phyloP scores from a whole-genome alignment of 2,113 vertebrate genomes.

The Amphilophus citrinellus region DNA sequence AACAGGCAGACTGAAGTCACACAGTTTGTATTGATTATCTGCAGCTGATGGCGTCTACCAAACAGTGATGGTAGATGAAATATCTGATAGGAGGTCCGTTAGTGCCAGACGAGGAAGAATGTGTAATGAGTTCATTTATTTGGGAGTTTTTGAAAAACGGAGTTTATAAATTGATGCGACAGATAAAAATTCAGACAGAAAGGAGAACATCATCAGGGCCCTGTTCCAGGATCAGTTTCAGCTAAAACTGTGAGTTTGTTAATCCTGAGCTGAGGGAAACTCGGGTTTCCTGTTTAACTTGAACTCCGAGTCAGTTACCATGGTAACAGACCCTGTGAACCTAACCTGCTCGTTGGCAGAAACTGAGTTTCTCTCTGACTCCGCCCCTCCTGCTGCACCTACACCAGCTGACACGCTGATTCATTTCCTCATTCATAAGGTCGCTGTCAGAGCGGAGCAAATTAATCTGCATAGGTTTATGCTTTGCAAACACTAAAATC shows the following conservation, averaged over 20 bases:
- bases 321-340: not conserved
- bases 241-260: not conserved
- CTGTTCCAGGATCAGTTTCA: not conserved
- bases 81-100: not conserved
- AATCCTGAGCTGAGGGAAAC: not conserved
- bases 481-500: not conserved
- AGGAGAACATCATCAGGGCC: not conserved
- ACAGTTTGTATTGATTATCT: not conserved
- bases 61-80: not conserved
- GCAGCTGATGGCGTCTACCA: not conserved
- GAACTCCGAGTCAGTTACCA: not conserved
- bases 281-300: not conserved
- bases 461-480: not conserved
- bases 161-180: not conserved
- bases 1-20: conserved; percentile 6
- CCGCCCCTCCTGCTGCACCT: not conserved
- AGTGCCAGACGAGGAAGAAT: not conserved
- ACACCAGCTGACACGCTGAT: not conserved
- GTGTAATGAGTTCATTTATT: not conserved
- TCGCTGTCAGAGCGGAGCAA: not conserved
- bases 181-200: not conserved
- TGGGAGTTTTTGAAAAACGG: not conserved
- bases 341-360: no score
- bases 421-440: not conserved
- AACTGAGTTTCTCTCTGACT: not conserved